A percentile compares a stretch with the other conserved stretches of the same genome.
Evolutionary conservation across 2,888 invertebrate species (phyloP).

Genomic region (Eumacrocentrus americanus): DNA sequence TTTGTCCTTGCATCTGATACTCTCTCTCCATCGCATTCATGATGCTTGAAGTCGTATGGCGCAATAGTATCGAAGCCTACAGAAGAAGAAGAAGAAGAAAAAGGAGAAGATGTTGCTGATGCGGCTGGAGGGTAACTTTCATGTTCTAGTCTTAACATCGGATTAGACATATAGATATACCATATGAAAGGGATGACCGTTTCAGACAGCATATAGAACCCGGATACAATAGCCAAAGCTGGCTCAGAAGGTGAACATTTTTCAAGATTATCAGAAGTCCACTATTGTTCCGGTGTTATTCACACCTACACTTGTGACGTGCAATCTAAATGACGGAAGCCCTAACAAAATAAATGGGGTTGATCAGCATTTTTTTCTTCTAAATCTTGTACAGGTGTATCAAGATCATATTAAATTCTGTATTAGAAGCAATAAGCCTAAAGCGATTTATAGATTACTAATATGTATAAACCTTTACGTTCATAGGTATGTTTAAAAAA

Average conservation of each 20-base stretch:
- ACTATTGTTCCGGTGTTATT: slow-evolving; percentile 47
- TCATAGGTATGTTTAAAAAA: too few relatives aligned
- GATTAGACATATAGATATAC: not conserved
- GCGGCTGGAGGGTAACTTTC: not conserved
- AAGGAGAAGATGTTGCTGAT: too few relatives aligned
- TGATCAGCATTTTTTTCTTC: slow-evolving; percentile 21
- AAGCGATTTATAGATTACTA: too few relatives aligned
- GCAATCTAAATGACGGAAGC: slow-evolving; percentile 13
- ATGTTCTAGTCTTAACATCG: not conserved
- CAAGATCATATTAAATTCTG: not conserved
- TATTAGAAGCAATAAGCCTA: too few relatives aligned
- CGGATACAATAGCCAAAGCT: slow-evolving; percentile 45
- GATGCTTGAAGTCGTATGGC: not conserved
- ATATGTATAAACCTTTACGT: too few relatives aligned
- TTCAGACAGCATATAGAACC: slow-evolving; percentile 6
- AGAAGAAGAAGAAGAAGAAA: too few relatives aligned
- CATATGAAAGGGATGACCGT: not conserved
- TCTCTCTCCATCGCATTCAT: not conserved
- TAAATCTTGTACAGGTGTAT: not conserved
- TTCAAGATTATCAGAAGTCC: slow-evolving; percentile 53
- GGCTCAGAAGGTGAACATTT: slow-evolving; percentile 49
- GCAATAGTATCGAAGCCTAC: too few relatives aligned
- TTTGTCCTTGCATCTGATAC: too few relatives aligned
- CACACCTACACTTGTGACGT: slow-evolving; percentile 29
- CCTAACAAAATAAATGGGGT: slow-evolving; percentile 17